Base-by-base conservation (phyloP, 1,140 invertebrate genomes). In the Plodia interpunctella region DNA sequence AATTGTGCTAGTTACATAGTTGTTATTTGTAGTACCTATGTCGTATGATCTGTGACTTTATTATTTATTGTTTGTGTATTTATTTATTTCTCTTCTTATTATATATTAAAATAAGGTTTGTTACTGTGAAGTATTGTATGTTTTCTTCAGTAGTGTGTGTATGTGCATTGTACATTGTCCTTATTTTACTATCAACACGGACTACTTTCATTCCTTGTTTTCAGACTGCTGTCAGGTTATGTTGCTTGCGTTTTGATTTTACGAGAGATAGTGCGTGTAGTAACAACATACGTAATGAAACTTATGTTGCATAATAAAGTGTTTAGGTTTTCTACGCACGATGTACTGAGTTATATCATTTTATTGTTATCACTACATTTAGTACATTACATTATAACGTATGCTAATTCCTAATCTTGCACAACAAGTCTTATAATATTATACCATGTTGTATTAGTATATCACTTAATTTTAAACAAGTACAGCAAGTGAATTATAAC, bases 241-340 rank as follows among this genome's bases (percentile, higher is more conserved):
- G 68, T 75, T 68, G 73, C 73, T 73, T 83, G 80, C 72, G 76
- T 84, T 80, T 70, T 72, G 77, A 82, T 80, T 75, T 70, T 74
- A 81, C 71, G 65, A 68, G 72, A 82, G 80, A 84, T 82, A 80
- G 76, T 81, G 80, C 79, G 78, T 83, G 73, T 74, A 64, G 74
- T 79, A 73, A 62, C 62, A 66, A 68, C 44, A 53, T 52, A 55
- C 58, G 51, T 5, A 53, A 78, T 71, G 74, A 76, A 81, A 82
- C 71, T 55, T 50, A 35, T 60, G 59, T 79, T 82, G 79, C 78
- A 70, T 83, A 82, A 86, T 63, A 68, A 72, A 63, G 60, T 69
- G 63, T 70, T 71, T 62, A 65, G 67, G 66, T 69, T 65, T 55
- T 52, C 55, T 58, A 21, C 55, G 58, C 52, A 28, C 18, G 44